Evolutionary conservation across 2,797 vertebrate genomes (phyloP), one percentile per base, ranked within the genome.

Genomic region (Presbytis comata): DNA sequence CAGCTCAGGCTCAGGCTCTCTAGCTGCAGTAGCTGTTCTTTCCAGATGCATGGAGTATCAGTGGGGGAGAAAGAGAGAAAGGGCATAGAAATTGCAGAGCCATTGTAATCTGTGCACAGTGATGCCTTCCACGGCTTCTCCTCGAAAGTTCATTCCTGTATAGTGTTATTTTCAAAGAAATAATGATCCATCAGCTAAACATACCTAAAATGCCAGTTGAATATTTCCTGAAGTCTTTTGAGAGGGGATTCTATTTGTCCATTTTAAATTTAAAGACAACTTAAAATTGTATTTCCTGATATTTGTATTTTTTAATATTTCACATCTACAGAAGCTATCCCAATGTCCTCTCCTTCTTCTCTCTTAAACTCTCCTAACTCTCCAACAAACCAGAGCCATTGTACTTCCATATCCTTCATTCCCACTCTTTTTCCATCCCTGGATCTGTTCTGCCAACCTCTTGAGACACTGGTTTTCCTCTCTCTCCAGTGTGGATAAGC

Each of bases 181-280:
- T 82, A 74, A 79, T 36, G 13, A 53, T 53, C 36, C 8, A 57
- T 41, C 5, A 33, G 79, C 53, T 24, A 50, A 86, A 76, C 4
- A 3, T 82, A 72, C 10, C 3, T 57, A 70, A 36, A 92, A 46
- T 53, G 3, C 19, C 96, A 91, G 46, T 22, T 57, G 36, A 50
- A 61, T 93, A 16, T 70, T 93, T 74, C 36, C 85, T 85, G 30
- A 96, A 91, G 70, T 82, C 33, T 96, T 55, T 84, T 61, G 30
- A 72, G 55, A 91, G 41, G 24, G 24, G n/a, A 96, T 95, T 95
- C 17, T 19, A 70, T 88, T 81, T 55, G 44, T 46, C 61, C 44
- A 89, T 50, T 96, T 89, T 85, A 67, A 90, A 26, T 83, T 83
- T 81, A 74, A 83, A 30, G 28, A 86, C 26, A 91, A 80, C 4